A percentile compares a stretch with the other conserved stretches of the same genome.
phyloP scores from a whole-genome alignment of 2,113 vertebrate genomes.

The Leptocoma aspasia region DNA sequence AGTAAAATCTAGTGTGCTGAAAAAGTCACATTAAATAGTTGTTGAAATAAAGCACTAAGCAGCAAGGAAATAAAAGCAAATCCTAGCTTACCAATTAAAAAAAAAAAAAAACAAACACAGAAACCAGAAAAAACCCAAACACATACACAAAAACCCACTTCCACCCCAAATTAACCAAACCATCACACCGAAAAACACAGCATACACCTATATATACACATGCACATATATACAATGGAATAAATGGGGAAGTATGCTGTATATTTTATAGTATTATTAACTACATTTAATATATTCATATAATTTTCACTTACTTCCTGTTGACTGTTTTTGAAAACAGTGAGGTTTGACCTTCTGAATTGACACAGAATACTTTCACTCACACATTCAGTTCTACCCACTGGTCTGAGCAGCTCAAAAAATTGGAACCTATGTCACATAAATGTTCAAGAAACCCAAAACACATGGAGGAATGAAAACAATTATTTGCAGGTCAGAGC shows the following conservation, averaged over 20 bases:
- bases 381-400: background rate
- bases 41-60: background rate
- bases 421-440: background rate
- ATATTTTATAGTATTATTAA: background rate
- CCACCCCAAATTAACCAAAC: background rate
- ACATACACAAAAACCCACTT: background rate
- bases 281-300: background rate
- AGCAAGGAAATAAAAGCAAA: background rate
- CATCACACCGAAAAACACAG: background rate
- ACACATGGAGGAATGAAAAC: background rate
- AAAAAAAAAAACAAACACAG: background rate
- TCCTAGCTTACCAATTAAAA: background rate
- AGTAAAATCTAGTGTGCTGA: background rate
- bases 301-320: background rate
- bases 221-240: background rate
- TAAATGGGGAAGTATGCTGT: background rate
- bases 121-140: background rate
- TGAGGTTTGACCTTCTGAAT: background rate
- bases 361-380: background rate
- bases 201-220: background rate
- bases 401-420: background rate
- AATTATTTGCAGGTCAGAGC: background rate
- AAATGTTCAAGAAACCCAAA: background rate
- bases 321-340: background rate
- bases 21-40: background rate